Base-by-base conservation (phyloP, 2,113 vertebrate species). In the Silurus glanis region DNA sequence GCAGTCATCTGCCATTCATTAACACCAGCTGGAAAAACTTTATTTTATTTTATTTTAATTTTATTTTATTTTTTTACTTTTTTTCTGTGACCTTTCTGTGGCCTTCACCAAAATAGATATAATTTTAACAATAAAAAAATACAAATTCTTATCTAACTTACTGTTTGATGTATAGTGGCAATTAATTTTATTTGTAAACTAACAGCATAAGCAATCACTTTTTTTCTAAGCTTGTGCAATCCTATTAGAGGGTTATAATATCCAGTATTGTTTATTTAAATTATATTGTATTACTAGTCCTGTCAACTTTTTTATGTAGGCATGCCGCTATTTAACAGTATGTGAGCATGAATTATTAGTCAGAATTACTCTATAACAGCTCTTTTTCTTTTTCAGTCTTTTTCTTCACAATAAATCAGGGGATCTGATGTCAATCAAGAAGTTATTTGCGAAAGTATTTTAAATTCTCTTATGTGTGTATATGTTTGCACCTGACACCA, bases 1-100 rank as follows among this genome's bases (percentile, higher is more conserved):
- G 66, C 61, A 71, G 51, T 56, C 23, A 88, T 81, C 78, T 82
- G 67, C 67, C 76, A 75, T 66, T 83, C 75, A 80, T 72, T 69
- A 71, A 83, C n/a, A 56, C 13, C 47, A 25, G n/a, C 47, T 67
- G 23, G 10, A 69, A 80, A 58, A 45, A 21, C 16, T 9, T 37
- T 37, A 37, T 37, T 37, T 37, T 37, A 37, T 37, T 37, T 2
- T 37, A 37, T 37, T 37, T 37, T 37, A 37, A 1, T 37, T 37
- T 37, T 37, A 2, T 2, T 37, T 37, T 37, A 37, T 37, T 37
- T 37, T 37, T 37, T 37, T 58, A 4, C 53, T 28, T 80, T 59
- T 80, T 25, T 55, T 6, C 53, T n/a, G 49, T 75, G 49, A 51
- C 0, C 21, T 76, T 76, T 76, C 37, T 37, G 37, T 37, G 37